Percentiles rank a stretch among this genome's conserved stretches.
Conservation (phyloP, 2,113 vertebrate species). For the Silurus meridionalis region DNA sequence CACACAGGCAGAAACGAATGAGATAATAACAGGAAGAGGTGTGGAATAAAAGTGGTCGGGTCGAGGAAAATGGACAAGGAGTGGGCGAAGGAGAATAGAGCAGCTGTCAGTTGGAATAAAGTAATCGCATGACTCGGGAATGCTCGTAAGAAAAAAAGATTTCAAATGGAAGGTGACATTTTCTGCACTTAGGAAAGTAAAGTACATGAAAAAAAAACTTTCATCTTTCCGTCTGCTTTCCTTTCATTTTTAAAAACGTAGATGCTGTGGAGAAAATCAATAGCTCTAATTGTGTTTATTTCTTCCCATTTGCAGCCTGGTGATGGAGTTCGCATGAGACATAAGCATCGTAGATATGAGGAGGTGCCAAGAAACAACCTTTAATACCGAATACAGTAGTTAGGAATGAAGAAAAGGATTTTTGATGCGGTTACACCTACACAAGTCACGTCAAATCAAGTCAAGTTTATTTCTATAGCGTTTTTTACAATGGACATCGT, state of each 20-base stretch:
- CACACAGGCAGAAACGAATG: constrained; percentile 24
- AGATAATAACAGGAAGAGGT: constrained; percentile 41
- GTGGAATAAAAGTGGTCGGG: constrained; percentile 24
- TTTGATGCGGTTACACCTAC: not conserved
- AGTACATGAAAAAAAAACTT: not conserved
- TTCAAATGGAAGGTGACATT: constrained; percentile 14
- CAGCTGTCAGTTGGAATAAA: constrained; percentile 42
- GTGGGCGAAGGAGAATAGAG: constrained; percentile 30
- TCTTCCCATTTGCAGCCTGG: not conserved
- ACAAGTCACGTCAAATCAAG: not conserved
- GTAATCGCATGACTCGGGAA: not conserved
- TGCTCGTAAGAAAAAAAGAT: not conserved
- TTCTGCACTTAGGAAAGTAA: constrained; percentile 10
- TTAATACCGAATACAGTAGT: not conserved
- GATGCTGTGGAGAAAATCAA: not conserved
- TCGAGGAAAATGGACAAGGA: constrained; percentile 1
- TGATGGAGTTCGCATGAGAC: not conserved
- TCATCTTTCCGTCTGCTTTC: not conserved
- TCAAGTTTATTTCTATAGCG: too few species aligned
- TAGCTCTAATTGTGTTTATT: not conserved
- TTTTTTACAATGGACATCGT: too few species aligned
- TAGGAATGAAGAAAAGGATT: not conserved
- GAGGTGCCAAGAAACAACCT: not conserved
- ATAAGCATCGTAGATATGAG: not conserved
- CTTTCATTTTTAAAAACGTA: not conserved